Conservation (phyloP, 1,140 invertebrate genomes). For the Drosophila aff. region DNA sequence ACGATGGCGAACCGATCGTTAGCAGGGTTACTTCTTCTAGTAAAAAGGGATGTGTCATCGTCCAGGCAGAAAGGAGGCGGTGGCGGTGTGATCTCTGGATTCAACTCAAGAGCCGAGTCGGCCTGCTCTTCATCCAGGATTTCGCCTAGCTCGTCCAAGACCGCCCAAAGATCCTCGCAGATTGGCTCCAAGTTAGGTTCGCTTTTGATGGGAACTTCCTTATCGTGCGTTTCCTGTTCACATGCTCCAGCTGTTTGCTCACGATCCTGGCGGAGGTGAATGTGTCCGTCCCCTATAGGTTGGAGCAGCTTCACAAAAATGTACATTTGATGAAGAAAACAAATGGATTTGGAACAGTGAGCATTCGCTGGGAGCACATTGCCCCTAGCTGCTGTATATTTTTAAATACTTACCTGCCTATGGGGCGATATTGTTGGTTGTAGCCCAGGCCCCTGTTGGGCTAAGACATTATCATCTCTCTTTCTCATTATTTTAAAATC, state of each 20-base stretch:
- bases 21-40: constrained; percentile 7
- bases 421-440: too few species aligned
- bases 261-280: neutral
- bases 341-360: neutral
- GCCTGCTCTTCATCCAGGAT: constrained; percentile 14
- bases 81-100: constrained; percentile 8
- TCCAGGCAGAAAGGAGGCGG: constrained; percentile 18
- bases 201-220: constrained; percentile 5
- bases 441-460: too few species aligned
- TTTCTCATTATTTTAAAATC: constrained; percentile 1
- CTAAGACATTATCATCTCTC: neutral
- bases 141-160: constrained; percentile 26
- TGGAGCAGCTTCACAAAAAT: neutral
- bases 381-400: too few species aligned
- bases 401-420: constrained; percentile 2
- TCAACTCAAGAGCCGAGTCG: neutral
- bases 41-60: constrained; percentile 30
- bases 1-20: neutral
- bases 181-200: neutral
- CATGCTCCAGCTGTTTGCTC: neutral
- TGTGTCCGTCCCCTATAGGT: neutral
- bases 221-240: neutral
- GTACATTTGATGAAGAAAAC: neutral
- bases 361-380: neutral
- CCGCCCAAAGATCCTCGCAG: constrained; percentile 13